Conservation (phyloP, 2,888 invertebrate genomes). For the Poecilus cupreus region DNA sequence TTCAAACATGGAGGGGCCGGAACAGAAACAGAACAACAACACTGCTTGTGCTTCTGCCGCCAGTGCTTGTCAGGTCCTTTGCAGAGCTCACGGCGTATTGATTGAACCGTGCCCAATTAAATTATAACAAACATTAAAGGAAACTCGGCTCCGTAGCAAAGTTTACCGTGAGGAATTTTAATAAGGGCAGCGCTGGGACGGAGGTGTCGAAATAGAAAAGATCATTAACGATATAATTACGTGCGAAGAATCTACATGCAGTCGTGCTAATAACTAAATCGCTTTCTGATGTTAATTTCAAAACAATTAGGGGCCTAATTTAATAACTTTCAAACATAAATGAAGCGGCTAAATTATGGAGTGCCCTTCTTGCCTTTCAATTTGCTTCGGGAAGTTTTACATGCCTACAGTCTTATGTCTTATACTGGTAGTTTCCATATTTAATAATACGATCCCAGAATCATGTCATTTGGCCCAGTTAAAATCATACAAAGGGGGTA, state of each 20-base stretch:
- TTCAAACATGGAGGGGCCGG: not conserved
- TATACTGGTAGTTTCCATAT: too few species aligned
- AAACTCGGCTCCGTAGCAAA: conserved; percentile 38
- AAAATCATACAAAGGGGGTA: too few species aligned
- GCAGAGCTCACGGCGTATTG: conserved; percentile 27
- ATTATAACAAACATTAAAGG: conserved; percentile 57
- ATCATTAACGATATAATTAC: conserved; percentile 55
- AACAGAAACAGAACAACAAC: not conserved
- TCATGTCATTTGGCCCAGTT: too few species aligned
- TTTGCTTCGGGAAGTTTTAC: too few species aligned
- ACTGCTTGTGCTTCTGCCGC: not conserved
- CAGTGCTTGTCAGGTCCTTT: not conserved
- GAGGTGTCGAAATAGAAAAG: conserved; percentile 48
- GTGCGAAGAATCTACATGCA: conserved; percentile 51
- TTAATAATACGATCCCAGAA: too few species aligned
- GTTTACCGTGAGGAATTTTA: conserved; percentile 53
- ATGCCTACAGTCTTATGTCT: too few species aligned
- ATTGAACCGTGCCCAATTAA: conserved; percentile 54
- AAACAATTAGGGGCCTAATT: conserved; percentile 43
- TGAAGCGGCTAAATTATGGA: not conserved
- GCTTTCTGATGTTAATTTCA: conserved; percentile 49
- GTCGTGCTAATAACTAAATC: conserved; percentile 38
- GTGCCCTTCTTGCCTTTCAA: too few species aligned
- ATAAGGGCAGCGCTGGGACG: conserved; percentile 37
- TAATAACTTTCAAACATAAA: conserved; percentile 39